Conservation (phyloP, 2,888 invertebrate species). For the Athalia circularis region DNA sequence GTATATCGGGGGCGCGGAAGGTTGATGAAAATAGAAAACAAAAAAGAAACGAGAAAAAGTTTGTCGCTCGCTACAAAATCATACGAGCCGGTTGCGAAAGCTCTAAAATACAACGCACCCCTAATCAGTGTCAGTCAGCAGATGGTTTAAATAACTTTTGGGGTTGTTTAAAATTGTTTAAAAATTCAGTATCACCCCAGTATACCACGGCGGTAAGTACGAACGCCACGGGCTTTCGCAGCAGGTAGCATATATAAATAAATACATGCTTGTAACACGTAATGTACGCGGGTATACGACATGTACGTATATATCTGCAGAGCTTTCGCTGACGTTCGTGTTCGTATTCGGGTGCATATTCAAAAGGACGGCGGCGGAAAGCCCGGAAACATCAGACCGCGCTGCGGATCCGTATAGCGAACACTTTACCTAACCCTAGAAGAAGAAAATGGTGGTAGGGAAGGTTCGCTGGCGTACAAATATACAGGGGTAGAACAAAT, state of each 20-base stretch:
- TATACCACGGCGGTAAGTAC: background rate
- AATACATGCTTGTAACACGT: too few species aligned
- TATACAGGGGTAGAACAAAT: too few species aligned
- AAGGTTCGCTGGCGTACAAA: background rate
- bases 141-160: background rate
- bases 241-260: background rate
- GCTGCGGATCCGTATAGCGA: background rate
- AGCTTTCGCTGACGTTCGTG: too few species aligned
- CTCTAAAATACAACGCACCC: too few species aligned
- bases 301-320: too few species aligned
- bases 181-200: conserved; percentile 13
- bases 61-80: too few species aligned
- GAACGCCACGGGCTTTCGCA: background rate
- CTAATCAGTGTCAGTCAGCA: background rate
- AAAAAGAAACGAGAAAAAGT: too few species aligned
- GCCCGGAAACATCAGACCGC: conserved; percentile 20
- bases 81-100: too few species aligned
- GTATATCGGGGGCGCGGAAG: too few species aligned
- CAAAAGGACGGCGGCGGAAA: conserved; percentile 12
- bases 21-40: too few species aligned
- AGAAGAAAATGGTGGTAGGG: background rate
- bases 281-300: too few species aligned
- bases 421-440: too few species aligned
- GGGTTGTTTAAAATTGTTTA: background rate
- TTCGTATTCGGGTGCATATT: conserved; percentile 25